Conservation (phyloP, 2,113 vertebrate species). For the Plecotus auritus region DNA sequence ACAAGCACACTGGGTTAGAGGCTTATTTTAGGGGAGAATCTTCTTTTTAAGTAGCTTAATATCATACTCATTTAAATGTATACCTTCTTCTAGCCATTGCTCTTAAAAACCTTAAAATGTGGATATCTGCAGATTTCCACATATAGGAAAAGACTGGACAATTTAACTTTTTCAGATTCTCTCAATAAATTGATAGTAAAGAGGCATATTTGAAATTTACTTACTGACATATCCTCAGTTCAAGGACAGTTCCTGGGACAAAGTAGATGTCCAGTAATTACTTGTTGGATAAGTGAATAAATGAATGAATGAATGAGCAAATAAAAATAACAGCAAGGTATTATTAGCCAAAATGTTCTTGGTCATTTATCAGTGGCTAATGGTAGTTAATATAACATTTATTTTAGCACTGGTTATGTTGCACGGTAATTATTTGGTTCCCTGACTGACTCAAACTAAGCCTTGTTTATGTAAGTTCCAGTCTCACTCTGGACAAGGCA, state of each 20-base stretch:
- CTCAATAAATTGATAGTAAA: background rate
- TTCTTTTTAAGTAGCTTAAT: background rate
- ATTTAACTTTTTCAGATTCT: background rate
- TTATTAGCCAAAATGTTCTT: background rate
- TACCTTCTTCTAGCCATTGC: background rate
- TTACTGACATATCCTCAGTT: background rate
- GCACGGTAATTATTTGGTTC: background rate
- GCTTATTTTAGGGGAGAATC: background rate
- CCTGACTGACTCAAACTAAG: background rate
- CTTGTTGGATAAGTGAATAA: background rate
- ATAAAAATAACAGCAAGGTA: background rate
- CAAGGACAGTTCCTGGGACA: background rate
- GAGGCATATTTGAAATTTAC: background rate
- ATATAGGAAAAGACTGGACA: background rate
- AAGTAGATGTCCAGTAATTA: background rate
- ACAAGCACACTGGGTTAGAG: background rate
- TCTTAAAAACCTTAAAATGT: conserved; percentile 19
- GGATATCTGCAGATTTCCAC: background rate
- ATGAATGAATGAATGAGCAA: background rate
- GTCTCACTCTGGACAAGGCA: background rate
- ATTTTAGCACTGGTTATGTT: background rate
- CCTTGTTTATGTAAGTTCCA: background rate
- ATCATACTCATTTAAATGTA: background rate
- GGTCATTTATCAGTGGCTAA: background rate
- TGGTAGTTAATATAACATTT: background rate